These are phyloP conservation scores for Melanotaenia pygmaea DNA, from an alignment of 2,797 vertebrate species.

Conservation along the genomic window DNA sequence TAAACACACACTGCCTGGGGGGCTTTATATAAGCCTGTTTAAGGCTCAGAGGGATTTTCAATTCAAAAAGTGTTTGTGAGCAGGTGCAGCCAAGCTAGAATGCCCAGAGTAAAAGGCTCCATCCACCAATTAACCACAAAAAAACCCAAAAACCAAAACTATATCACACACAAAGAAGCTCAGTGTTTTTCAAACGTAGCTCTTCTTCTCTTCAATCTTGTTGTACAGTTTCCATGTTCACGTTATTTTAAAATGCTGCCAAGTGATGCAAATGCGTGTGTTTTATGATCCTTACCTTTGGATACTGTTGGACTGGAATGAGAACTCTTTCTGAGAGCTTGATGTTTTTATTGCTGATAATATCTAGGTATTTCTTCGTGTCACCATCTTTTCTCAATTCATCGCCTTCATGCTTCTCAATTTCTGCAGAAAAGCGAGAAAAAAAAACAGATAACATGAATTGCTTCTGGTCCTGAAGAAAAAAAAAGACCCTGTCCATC, in stretches of 20 bases:
- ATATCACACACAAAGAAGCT: slow-evolving; percentile 15
- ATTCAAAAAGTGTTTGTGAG: slow-evolving; percentile 31
- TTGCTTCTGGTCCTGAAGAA: slow-evolving; percentile 28
- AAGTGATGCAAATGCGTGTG: background rate
- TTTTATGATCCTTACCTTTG: slow-evolving; percentile 88
- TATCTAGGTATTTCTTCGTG: slow-evolving; percentile 96
- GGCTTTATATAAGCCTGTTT: slow-evolving; percentile 50
- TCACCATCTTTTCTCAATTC: slow-evolving; percentile 94
- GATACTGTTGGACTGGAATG: slow-evolving; percentile 98
- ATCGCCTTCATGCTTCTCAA: slow-evolving; percentile 94
- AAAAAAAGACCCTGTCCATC: slow-evolving; percentile 16
- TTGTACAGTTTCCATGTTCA: background rate
- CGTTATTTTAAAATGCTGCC: background rate
- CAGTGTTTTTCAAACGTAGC: slow-evolving; percentile 7
- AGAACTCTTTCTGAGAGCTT: slow-evolving; percentile 97
- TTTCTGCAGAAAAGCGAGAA: slow-evolving; percentile 84
- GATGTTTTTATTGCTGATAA: slow-evolving; percentile 99
- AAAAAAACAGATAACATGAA: slow-evolving; percentile 24
- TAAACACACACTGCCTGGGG: slow-evolving; percentile 54
- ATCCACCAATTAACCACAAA: slow-evolving; percentile 22
- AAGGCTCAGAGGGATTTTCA: slow-evolving; percentile 47
- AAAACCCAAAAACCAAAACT: slow-evolving; percentile 15
- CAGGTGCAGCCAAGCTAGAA: slow-evolving; percentile 35
- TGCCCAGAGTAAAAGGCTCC: slow-evolving; percentile 9
- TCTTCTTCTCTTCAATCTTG: background rate